A percentile compares a stretch with the other conserved stretches of the same genome.
Conservation (phyloP, 2,797 vertebrate genomes). For the Muscicapa striata region DNA sequence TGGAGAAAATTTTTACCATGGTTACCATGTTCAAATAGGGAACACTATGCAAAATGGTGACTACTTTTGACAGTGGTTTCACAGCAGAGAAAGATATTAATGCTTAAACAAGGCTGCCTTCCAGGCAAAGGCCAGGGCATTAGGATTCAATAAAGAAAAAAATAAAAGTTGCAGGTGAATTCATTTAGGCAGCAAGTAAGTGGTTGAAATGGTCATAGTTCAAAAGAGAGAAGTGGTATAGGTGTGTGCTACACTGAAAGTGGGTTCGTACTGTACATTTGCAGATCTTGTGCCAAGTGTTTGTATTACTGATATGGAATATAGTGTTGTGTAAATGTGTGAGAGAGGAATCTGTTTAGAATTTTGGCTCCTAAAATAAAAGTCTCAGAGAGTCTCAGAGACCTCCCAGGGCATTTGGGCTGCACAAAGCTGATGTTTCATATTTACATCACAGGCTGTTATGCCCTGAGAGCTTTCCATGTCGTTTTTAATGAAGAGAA, state of each 20-base stretch:
- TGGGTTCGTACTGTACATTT: background rate
- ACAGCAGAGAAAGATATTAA: background rate
- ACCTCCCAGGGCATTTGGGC: background rate
- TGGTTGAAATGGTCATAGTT: background rate
- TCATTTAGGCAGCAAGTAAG: background rate
- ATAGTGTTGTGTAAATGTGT: background rate
- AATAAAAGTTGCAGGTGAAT: rapidly evolving
- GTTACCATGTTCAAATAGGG: background rate
- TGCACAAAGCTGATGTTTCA: background rate
- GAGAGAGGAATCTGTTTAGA: background rate
- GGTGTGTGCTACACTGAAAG: background rate
- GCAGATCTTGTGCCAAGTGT: background rate
- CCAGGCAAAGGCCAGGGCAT: background rate
- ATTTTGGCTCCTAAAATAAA: background rate
- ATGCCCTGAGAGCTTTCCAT: background rate
- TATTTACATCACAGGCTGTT: background rate
- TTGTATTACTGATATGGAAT: background rate
- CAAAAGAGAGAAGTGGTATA: background rate
- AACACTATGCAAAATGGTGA: background rate
- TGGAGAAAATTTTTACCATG: background rate
- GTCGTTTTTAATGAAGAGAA: constrained; percentile 34
- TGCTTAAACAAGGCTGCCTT: background rate
- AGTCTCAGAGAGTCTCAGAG: background rate
- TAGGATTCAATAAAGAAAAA: background rate
- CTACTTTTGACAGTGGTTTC: background rate